Evolutionary conservation across 2,113 vertebrate species (phyloP).

Genomic region (Pionites leucogaster): DNA sequence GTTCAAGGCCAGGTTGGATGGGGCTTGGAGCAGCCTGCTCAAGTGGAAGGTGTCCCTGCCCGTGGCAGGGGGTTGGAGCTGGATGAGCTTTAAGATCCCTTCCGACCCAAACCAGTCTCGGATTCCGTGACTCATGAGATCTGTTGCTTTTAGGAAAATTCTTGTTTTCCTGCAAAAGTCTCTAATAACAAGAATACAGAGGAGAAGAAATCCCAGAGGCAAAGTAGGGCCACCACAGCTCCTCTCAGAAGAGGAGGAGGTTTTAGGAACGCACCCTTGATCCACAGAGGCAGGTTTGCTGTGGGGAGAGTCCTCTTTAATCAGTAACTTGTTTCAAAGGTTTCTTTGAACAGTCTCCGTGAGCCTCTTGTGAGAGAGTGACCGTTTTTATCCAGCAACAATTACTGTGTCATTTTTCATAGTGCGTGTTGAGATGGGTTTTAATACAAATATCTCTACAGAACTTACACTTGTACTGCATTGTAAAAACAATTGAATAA

Average conservation of each 20-base stretch:
- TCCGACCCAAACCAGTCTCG: neutral
- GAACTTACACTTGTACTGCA: slow-evolving; percentile 34
- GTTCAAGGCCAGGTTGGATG: neutral
- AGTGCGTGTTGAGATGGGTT: slow-evolving; percentile 26
- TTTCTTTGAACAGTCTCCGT: neutral
- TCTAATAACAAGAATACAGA: neutral
- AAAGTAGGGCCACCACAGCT: neutral
- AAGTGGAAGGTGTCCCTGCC: neutral
- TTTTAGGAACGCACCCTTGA: neutral
- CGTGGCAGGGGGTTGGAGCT: neutral
- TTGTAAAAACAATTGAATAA: slow-evolving; percentile 40
- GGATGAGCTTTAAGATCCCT: neutral
- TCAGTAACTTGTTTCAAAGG: neutral
- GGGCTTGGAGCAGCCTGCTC: neutral
- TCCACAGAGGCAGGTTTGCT: neutral
- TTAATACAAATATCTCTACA: slow-evolving; percentile 12
- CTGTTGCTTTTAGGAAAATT: neutral
- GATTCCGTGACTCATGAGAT: neutral
- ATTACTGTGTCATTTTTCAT: neutral
- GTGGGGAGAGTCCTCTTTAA: neutral
- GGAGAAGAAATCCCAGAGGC: neutral
- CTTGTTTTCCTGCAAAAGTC: neutral
- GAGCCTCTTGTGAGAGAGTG: neutral
- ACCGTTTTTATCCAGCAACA: neutral
- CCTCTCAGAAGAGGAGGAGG: neutral